Evolutionary conservation across 2,888 invertebrate species (phyloP).

Genomic region (Eledona agricola): DNA sequence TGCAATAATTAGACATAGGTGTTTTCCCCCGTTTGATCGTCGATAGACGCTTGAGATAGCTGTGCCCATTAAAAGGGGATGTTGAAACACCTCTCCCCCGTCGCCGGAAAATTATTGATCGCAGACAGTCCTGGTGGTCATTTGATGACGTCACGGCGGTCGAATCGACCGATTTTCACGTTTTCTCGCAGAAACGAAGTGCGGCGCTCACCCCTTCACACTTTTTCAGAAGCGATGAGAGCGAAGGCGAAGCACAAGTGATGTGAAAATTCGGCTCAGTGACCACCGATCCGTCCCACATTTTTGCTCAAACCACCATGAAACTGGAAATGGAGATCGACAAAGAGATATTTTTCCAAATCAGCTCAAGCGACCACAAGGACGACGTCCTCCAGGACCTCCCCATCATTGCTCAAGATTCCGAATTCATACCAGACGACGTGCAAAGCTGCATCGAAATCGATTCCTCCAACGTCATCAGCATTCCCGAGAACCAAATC

Average conservation of each 20-base stretch:
- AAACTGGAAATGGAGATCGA: constrained; percentile 43
- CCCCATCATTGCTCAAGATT: constrained; percentile 40
- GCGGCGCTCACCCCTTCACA: no score
- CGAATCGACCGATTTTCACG: constrained; percentile 55
- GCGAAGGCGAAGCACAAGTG: constrained; percentile 6
- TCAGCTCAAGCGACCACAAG: constrained; percentile 24
- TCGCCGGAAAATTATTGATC: constrained; percentile 60
- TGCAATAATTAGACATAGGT: constrained; percentile 14
- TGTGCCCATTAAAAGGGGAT: constrained; percentile 41
- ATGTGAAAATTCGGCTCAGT: constrained; percentile 13
- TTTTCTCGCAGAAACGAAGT: constrained; percentile 22
- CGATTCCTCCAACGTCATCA: constrained; percentile 52
- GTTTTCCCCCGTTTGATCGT: constrained; percentile 23
- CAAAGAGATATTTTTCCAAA: constrained; percentile 40
- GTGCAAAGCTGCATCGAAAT: constrained; percentile 55
- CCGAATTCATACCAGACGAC: constrained; percentile 47
- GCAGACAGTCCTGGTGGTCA: constrained; percentile 54
- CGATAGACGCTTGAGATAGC: constrained; percentile 37
- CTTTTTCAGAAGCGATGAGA: constrained; percentile 44
- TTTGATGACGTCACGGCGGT: constrained; percentile 60
- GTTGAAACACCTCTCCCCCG: constrained; percentile 25
- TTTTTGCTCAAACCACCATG: constrained; percentile 33
- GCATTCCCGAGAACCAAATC: constrained; percentile 54
- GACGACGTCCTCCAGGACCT: constrained; percentile 22
- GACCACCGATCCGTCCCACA: constrained; percentile 35